Base-by-base conservation (phyloP, 2,113 vertebrate genomes). In the Perccottus glenii region DNA sequence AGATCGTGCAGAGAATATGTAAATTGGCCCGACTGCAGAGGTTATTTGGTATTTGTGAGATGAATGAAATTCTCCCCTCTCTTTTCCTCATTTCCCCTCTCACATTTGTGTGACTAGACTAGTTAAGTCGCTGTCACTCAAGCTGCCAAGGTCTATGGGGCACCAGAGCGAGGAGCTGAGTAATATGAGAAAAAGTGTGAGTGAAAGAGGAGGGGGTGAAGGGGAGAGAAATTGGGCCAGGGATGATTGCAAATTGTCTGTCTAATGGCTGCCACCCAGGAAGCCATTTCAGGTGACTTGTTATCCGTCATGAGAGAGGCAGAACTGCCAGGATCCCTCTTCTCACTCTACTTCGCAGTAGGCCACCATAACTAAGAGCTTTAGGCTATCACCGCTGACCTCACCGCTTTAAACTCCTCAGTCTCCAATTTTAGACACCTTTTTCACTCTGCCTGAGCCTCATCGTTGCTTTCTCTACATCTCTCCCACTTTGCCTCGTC, bases 81-180 rank as follows among this genome's bases (percentile, higher is more conserved):
- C 78, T 77, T 79, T 76, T 73, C 83, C 87, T 84, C 81, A 85
- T 87, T 86, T 87, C 73, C 85, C 79, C 81, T 87, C 81, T 79
- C 85, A 89, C 87, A 84, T 86, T 87, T 83, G 83, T 88, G 78
- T 90, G 87, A 89, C 84, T 80, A 84, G 83, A 88, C 86, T 89
- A 85, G 88, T 90, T 90, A 90, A 86, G 85, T 91, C 87, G 70
- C 85, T 89, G 88, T 85, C 88, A 90, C 85, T 91, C 90, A 90
- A 89, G 81, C 82, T 76, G 84, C 87, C 86, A 81, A 82, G 87
- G 83, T 90, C 82, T 81, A 84, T 55, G 80, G 84, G 84, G 85
- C 84, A 85, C 81, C 76, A 9, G 77, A 87, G 89, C 86, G 67
- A 86, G 86, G 73, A 85, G 84, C 80, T 48, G 80, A 70, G 85